A percentile compares a stretch with the other conserved stretches of the same genome.
These are phyloP conservation scores for Neodiprion lecontei DNA, from an alignment of 1,140 invertebrate species.

Conservation along the genomic window DNA sequence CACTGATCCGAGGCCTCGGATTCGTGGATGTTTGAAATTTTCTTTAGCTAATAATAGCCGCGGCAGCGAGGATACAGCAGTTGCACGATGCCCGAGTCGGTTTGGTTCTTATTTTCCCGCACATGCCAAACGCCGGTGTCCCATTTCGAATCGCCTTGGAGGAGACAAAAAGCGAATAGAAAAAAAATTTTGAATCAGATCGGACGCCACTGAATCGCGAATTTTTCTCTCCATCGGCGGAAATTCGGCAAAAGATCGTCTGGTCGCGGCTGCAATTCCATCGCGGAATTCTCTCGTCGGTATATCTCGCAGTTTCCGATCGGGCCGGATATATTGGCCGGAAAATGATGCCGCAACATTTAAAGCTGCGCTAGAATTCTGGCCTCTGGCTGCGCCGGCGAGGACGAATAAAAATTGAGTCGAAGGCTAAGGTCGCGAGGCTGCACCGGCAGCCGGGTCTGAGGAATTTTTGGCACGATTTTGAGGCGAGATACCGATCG, in stretches of 20 bases:
- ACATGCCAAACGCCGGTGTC: neutral
- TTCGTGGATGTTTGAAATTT: neutral
- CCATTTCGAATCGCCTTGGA: no score
- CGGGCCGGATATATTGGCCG: no score
- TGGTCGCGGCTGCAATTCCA: no score
- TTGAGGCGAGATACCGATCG: neutral
- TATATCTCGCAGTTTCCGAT: no score
- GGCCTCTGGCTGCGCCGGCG: neutral
- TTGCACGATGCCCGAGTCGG: neutral
- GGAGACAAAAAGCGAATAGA: no score
- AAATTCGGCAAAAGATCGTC: no score
- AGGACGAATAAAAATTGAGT: neutral
- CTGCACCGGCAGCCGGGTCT: neutral
- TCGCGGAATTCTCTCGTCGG: no score
- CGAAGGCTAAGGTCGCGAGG: neutral
- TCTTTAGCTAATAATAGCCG: conserved; percentile 1
- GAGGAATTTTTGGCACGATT: neutral
- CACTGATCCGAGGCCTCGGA: neutral
- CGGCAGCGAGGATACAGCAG: neutral
- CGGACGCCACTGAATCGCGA: no score
- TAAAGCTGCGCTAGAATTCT: no score
- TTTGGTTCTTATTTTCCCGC: neutral
- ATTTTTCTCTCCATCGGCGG: no score
- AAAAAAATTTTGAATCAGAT: no score
- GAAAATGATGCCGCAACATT: no score